A percentile compares a stretch with the other conserved stretches of the same genome.
Evolutionary conservation across 2,888 invertebrate genomes (phyloP).

Genomic region (Hemicrepidius hirtus): DNA sequence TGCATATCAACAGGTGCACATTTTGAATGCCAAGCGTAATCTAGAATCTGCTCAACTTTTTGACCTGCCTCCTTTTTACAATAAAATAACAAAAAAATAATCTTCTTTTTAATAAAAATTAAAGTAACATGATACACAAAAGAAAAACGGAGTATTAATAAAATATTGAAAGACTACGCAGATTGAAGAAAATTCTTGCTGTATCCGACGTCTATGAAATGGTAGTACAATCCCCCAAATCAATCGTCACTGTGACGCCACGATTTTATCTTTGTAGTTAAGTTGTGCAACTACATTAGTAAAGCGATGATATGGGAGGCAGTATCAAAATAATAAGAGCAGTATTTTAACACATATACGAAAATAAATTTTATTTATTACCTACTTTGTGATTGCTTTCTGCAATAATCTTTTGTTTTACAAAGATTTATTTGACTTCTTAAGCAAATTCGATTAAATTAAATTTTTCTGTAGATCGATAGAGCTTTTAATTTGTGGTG

Average conservation of each 20-base stretch:
- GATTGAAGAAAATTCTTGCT: too few species aligned
- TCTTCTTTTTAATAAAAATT: too few species aligned
- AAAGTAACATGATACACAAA: too few species aligned
- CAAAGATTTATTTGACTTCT: constrained; percentile 17
- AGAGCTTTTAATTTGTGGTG: not conserved
- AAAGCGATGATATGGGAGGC: not conserved
- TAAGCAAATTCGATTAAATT: constrained; percentile 20
- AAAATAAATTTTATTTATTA: constrained; percentile 36
- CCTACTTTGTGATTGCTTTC: constrained; percentile 39
- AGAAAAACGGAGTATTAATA: too few species aligned
- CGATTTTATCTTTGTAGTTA: too few species aligned
- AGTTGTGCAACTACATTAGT: not conserved
- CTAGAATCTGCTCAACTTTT: constrained; percentile 21
- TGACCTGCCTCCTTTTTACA: constrained; percentile 16
- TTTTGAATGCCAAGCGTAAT: constrained; percentile 39
- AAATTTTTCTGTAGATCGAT: constrained; percentile 3
- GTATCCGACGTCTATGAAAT: too few species aligned
- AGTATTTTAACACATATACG: constrained; percentile 10
- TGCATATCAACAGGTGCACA: constrained; percentile 56
- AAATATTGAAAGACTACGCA: too few species aligned
- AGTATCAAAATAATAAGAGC: constrained; percentile 5
- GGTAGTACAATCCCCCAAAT: too few species aligned
- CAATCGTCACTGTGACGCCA: too few species aligned
- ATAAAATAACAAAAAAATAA: not conserved
- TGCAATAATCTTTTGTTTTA: constrained; percentile 37